Percentiles rank a stretch among this genome's conserved stretches.
Evolutionary conservation across 2,888 invertebrate species (phyloP).

Genomic region (Steinernema hermaphroditum): DNA sequence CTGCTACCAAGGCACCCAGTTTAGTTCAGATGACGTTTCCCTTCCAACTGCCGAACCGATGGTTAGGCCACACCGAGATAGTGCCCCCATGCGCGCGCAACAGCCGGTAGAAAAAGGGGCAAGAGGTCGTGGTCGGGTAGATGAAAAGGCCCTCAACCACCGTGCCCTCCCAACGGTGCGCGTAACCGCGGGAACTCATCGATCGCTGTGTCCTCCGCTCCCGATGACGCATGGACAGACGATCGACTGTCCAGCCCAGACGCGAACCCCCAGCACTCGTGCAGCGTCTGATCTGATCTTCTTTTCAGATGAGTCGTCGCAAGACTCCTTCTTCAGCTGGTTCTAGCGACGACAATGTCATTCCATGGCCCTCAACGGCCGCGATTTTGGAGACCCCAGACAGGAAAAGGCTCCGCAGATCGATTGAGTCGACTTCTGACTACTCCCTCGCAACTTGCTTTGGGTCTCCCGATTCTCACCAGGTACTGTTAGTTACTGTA

Average conservation of each 20-base stretch:
- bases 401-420: background rate
- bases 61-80: too few species aligned
- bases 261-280: background rate
- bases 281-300: background rate
- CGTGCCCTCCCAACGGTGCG: slow-evolving; percentile 15
- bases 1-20: too few species aligned
- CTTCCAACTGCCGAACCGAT: too few species aligned
- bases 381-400: slow-evolving; percentile 8
- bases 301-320: slow-evolving; percentile 25
- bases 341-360: slow-evolving; percentile 21
- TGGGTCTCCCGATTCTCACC: background rate
- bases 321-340: slow-evolving; percentile 26
- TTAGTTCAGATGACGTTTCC: too few species aligned
- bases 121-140: slow-evolving; percentile 23
- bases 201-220: background rate
- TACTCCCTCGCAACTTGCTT: background rate
- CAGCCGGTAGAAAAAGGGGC: background rate
- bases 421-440: slow-evolving; percentile 1
- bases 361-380: slow-evolving; percentile 22
- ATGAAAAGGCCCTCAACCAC: slow-evolving; percentile 14
- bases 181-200: background rate
- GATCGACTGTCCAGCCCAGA: background rate
- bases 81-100: background rate
- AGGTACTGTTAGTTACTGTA: background rate
- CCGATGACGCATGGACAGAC: background rate